Conservation (phyloP, 2,888 invertebrate species). For the Hololepta plana region DNA sequence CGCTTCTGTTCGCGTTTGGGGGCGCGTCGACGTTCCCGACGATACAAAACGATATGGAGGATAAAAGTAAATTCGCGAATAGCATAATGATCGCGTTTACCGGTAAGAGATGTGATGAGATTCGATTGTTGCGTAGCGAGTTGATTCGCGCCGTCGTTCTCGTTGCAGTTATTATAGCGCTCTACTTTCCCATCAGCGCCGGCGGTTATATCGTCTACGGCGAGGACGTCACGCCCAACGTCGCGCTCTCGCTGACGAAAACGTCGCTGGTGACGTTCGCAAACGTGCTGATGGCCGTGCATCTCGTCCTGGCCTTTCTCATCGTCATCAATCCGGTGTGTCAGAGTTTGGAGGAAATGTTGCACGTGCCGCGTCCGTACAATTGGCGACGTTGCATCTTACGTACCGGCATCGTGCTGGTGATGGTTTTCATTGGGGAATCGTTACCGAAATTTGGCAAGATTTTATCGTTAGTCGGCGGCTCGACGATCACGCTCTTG, state of each 20-base stretch:
- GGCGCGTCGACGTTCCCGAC: conserved; percentile 62
- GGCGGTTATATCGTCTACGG: conserved; percentile 48
- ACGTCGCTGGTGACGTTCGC: conserved; percentile 36
- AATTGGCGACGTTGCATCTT: conserved; percentile 37
- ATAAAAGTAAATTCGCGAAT: conserved; percentile 43
- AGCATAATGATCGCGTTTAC: conserved; percentile 41
- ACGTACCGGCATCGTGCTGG: conserved; percentile 36
- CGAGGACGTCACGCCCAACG: conserved; percentile 36
- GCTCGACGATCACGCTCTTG: conserved; percentile 46
- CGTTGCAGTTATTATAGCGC: conserved; percentile 32
- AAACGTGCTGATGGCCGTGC: conserved; percentile 42
- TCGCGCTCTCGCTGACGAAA: conserved; percentile 34
- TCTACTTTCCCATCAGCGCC: conserved; percentile 41
- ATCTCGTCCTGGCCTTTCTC: conserved; percentile 46
- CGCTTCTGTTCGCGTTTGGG: conserved; percentile 52
- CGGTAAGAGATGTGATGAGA: conserved; percentile 25
- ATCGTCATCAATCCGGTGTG: conserved; percentile 54
- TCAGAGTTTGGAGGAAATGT: conserved; percentile 48
- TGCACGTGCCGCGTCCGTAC: conserved; percentile 39
- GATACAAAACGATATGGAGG: conserved; percentile 59
- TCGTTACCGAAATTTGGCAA: conserved; percentile 50
- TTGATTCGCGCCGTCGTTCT: conserved; percentile 4
- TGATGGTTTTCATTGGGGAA: conserved; percentile 46
- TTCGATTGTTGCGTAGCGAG: neutral
- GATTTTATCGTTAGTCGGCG: conserved; percentile 49